These are phyloP conservation scores for Serilophus lunatus DNA, from an alignment of 2,113 vertebrate species.

Conservation along the genomic window DNA sequence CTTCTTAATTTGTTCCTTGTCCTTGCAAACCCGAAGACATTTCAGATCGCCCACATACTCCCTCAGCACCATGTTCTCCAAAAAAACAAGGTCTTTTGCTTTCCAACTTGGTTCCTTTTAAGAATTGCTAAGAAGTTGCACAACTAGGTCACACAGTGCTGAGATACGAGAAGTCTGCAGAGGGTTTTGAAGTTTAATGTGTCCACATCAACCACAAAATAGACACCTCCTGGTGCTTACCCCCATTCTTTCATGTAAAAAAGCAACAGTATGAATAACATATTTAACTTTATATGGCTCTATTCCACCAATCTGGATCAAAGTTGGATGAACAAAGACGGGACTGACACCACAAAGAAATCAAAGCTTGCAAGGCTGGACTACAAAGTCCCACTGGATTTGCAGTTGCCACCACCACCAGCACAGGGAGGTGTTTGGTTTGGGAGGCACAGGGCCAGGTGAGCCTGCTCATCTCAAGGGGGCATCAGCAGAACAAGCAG, in stretches of 20 bases:
- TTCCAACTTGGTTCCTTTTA: neutral
- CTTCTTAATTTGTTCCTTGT: conserved; percentile 45
- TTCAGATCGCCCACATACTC: conserved; percentile 23
- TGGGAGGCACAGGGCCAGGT: too few species aligned
- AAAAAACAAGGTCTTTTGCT: conserved; percentile 14
- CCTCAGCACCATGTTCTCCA: conserved; percentile 8
- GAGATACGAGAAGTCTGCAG: neutral
- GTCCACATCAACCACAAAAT: neutral
- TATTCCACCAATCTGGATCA: neutral
- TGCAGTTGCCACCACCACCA: neutral
- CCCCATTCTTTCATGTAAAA: neutral
- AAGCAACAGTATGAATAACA: neutral
- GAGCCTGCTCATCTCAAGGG: neutral
- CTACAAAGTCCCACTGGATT: neutral
- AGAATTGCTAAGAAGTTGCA: neutral
- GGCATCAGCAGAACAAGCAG: neutral
- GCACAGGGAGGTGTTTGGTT: fast-evolving
- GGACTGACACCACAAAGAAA: fast-evolving
- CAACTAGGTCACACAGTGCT: neutral
- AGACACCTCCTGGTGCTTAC: neutral
- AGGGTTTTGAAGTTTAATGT: neutral
- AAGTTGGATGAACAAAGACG: neutral
- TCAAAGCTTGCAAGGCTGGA: neutral
- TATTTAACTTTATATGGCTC: fast-evolving
- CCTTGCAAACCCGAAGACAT: conserved; percentile 27